These are phyloP conservation scores for Serranochromis macrocephalus DNA, from an alignment of 2,113 vertebrate genomes.

Conservation along the genomic window DNA sequence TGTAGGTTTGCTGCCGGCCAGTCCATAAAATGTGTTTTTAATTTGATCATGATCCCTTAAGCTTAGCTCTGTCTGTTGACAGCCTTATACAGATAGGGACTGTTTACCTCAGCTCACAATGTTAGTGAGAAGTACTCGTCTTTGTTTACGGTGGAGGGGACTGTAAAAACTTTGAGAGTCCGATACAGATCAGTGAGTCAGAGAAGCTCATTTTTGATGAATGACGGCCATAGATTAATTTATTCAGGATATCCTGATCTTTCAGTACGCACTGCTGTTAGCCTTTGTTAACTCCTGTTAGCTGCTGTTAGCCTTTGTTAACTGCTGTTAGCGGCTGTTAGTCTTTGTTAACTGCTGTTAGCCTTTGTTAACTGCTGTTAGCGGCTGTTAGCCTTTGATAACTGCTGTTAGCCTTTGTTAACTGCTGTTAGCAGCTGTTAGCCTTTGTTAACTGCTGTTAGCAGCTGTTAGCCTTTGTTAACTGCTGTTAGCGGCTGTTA, in stretches of 20 bases:
- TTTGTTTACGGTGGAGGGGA: background rate
- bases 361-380: fast-evolving
- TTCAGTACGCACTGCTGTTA: fast-evolving
- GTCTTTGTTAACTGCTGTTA: fast-evolving
- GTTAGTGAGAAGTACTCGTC: background rate
- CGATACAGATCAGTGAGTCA: background rate
- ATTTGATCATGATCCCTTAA: background rate
- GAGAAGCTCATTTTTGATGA: background rate
- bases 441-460: fast-evolving
- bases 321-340: fast-evolving
- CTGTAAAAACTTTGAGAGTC: background rate
- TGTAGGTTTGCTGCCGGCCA: background rate
- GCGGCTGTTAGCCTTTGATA: fast-evolving
- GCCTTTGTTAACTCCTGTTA: background rate
- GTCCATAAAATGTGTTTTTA: background rate
- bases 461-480: no score
- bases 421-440: background rate
- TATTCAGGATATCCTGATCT: background rate
- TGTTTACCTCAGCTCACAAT: background rate
- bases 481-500: fast-evolving
- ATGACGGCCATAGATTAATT: background rate
- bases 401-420: fast-evolving
- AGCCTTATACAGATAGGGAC: background rate
- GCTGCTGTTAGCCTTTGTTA: fast-evolving
- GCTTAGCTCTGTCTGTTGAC: fast-evolving